Percentiles rank a stretch among this genome's conserved stretches.
Evolutionary conservation across 2,113 vertebrate species (phyloP).

Genomic region (Gymnarchus niloticus): DNA sequence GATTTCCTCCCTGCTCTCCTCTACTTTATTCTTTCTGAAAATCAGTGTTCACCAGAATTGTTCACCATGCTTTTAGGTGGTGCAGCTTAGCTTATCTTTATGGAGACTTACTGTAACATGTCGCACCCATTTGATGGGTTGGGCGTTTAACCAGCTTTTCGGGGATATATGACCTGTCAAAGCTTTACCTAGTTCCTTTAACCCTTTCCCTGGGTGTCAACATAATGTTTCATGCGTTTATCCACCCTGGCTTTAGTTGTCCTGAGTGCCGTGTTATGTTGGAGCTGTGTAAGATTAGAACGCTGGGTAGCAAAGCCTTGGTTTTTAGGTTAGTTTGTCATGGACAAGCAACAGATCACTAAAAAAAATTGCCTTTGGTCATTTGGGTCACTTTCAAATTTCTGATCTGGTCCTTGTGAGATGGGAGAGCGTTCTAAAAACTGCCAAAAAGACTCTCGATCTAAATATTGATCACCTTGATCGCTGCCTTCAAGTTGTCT

Average conservation of each 20-base stretch:
- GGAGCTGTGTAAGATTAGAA: background rate
- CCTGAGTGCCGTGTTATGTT: background rate
- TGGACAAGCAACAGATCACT: background rate
- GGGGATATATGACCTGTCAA: background rate
- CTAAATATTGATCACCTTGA: background rate
- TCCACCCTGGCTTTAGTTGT: background rate
- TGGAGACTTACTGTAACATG: too few relatives aligned
- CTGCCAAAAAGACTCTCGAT: background rate
- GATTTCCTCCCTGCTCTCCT: background rate
- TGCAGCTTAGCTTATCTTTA: too few relatives aligned
- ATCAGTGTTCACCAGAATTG: background rate
- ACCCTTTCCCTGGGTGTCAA: too few relatives aligned
- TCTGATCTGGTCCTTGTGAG: background rate
- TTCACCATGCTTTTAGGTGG: background rate
- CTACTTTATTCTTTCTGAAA: background rate
- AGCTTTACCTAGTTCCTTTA: background rate
- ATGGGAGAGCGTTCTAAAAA: background rate
- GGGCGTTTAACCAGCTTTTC: background rate
- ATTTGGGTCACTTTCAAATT: background rate
- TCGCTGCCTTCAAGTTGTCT: background rate
- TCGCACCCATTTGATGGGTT: background rate
- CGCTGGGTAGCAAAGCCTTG: too few relatives aligned
- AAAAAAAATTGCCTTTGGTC: background rate
- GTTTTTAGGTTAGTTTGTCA: background rate
- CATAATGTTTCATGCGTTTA: background rate